Evolutionary conservation across 2,888 invertebrate genomes (phyloP).

Genomic region (Napeogenes sylphis): DNA sequence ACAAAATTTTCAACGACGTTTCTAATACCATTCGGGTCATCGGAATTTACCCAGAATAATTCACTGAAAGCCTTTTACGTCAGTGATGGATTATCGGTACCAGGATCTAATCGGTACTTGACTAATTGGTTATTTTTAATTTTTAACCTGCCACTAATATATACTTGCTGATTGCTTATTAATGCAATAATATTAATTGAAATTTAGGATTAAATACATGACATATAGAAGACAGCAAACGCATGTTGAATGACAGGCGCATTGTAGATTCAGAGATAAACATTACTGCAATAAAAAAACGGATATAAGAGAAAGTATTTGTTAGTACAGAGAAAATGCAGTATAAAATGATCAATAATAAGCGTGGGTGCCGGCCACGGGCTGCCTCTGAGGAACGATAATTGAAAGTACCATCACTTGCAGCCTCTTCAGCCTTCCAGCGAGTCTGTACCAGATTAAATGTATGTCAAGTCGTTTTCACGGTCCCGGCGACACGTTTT

Average conservation of each 20-base stretch:
- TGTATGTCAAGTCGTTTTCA: constrained; percentile 71
- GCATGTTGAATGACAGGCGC: constrained; percentile 62
- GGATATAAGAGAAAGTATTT: constrained; percentile 67
- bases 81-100: constrained; percentile 61
- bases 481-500: constrained; percentile 57
- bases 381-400: constrained; percentile 56
- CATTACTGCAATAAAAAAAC: constrained; percentile 37
- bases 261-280: constrained; percentile 53
- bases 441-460: constrained; percentile 54
- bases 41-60: constrained; percentile 67
- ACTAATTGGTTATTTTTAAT: constrained; percentile 55
- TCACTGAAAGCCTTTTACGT: constrained; percentile 75
- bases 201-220: constrained; percentile 65
- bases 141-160: constrained; percentile 46
- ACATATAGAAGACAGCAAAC: constrained; percentile 60
- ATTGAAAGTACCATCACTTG: constrained; percentile 72
- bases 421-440: constrained; percentile 41
- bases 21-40: constrained; percentile 72
- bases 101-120: constrained; percentile 66
- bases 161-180: constrained; percentile 47
- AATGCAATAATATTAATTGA: constrained; percentile 58
- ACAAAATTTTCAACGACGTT: constrained; percentile 69
- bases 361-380: constrained; percentile 48
- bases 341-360: constrained; percentile 57
- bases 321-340: constrained; percentile 58